These are phyloP conservation scores for Gambusia holbrooki DNA, from an alignment of 2,113 vertebrate species.

Conservation along the genomic window DNA sequence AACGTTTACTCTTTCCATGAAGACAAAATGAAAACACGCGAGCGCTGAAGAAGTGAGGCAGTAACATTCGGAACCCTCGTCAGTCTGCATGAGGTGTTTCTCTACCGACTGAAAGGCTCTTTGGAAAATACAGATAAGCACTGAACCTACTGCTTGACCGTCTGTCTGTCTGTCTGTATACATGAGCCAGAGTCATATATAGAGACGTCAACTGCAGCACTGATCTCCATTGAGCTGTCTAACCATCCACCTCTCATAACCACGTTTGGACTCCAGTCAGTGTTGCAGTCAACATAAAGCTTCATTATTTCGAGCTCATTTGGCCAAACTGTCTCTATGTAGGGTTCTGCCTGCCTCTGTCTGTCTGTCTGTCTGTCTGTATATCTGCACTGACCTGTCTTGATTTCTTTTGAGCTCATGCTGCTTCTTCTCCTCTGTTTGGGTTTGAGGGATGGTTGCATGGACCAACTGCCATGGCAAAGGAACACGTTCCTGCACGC, in stretches of 20 bases:
- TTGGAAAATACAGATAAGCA: conserved; percentile 85
- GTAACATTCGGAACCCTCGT: conserved; percentile 71
- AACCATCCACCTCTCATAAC: conserved; percentile 49
- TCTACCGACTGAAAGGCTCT: conserved; percentile 75
- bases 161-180: conserved; percentile 74
- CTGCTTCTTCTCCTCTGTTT: conserved; percentile 79
- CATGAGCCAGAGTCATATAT: conserved; percentile 66
- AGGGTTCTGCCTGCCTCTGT: conserved; percentile 60
- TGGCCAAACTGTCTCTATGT: conserved; percentile 68
- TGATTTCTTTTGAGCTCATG: conserved; percentile 75
- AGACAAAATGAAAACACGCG: conserved; percentile 78
- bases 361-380: conserved; percentile 58
- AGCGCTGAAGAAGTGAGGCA: conserved; percentile 65
- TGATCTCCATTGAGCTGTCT: conserved; percentile 48
- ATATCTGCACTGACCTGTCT: conserved; percentile 65
- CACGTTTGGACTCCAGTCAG: conserved; percentile 42
- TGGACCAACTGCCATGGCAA: conserved; percentile 74
- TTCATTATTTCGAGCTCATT: conserved; percentile 9
- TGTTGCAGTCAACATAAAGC: conserved; percentile 46
- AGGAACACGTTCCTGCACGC: conserved; percentile 73
- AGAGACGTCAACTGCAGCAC: conserved; percentile 63
- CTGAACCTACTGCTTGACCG: conserved; percentile 83
- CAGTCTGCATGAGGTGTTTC: conserved; percentile 77
- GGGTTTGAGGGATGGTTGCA: conserved; percentile 60
- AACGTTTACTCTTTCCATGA: conserved; percentile 81